Conservation (phyloP, 2,888 invertebrate species). For the Acanthosepion esculentum region DNA sequence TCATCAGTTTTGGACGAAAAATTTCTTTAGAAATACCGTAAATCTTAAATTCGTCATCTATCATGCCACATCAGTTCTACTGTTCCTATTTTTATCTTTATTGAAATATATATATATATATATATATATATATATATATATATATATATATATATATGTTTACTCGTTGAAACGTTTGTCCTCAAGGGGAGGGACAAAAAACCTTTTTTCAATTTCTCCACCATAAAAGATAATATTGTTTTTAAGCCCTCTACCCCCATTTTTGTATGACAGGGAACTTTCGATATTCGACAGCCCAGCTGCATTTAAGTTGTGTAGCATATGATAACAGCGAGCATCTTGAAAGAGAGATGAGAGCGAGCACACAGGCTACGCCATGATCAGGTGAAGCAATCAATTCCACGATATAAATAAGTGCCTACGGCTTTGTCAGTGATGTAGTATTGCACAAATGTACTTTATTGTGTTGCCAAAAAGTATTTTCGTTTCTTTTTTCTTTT, state of each 20-base stretch:
- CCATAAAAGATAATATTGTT: constrained; percentile 33
- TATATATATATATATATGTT: neutral
- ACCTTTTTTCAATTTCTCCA: neutral
- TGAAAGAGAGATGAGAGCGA: neutral
- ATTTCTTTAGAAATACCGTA: neutral
- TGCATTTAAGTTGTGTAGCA: neutral
- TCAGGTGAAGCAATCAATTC: constrained; percentile 33
- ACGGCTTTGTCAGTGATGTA: neutral
- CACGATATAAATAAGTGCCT: constrained; percentile 33
- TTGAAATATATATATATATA: neutral
- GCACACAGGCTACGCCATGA: neutral
- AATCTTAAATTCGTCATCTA: neutral
- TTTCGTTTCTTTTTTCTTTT: neutral
- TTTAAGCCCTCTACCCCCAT: constrained; percentile 10
- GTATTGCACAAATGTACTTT: constrained; percentile 33
- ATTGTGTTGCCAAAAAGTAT: constrained; percentile 14
- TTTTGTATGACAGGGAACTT: constrained; percentile 18
- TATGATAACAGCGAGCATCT: neutral
- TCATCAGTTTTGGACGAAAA: neutral
- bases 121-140: no score
- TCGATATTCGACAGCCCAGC: constrained; percentile 33
- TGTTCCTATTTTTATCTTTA: neutral
- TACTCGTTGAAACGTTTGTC: neutral
- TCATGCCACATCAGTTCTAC: neutral
- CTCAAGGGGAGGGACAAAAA: neutral